phyloP scores from a whole-genome alignment of 2,113 vertebrate species.

The Phoxinus phoxinus region DNA sequence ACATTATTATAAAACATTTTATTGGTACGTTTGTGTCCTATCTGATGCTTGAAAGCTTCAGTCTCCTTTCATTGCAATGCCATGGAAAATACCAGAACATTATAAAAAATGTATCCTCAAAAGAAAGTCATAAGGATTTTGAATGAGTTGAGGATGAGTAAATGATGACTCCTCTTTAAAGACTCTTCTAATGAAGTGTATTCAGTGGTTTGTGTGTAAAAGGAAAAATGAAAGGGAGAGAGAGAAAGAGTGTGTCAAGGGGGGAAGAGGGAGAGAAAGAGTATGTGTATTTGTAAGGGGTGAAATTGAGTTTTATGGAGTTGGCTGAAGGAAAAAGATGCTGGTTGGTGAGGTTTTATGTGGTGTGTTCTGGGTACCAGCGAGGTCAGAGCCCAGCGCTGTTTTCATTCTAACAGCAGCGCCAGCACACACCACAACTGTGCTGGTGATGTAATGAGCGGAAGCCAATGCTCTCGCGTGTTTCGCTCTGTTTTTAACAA shows the following conservation, averaged over 20 bases:
- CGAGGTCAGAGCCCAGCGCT: conserved; percentile 30
- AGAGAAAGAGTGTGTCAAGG: background rate
- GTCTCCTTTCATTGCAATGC: background rate
- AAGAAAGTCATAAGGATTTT: background rate
- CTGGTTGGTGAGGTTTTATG: conserved; percentile 51
- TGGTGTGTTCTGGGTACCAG: conserved; percentile 47
- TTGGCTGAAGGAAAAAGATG: conserved; percentile 46
- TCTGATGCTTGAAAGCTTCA: background rate
- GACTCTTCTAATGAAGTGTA: conserved; percentile 41
- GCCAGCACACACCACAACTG: conserved; percentile 34
- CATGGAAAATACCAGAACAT: background rate
- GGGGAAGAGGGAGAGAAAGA: background rate
- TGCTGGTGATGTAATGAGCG: conserved; percentile 28
- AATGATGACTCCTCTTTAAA: conserved; percentile 28
- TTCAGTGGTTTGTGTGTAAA: conserved; percentile 54
- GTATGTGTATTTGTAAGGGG: conserved; percentile 35
- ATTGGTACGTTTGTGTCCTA: background rate
- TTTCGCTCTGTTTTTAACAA: conserved; percentile 24
- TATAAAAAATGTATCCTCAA: background rate
- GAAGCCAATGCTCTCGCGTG: background rate
- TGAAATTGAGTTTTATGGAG: conserved; percentile 59
- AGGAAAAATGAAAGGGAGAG: background rate
- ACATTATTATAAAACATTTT: background rate
- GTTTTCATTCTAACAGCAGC: conserved; percentile 28
- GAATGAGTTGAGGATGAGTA: background rate